These are phyloP conservation scores for Drosophila flavopinicola DNA, from an alignment of 2,888 invertebrate genomes.

Conservation along the genomic window DNA sequence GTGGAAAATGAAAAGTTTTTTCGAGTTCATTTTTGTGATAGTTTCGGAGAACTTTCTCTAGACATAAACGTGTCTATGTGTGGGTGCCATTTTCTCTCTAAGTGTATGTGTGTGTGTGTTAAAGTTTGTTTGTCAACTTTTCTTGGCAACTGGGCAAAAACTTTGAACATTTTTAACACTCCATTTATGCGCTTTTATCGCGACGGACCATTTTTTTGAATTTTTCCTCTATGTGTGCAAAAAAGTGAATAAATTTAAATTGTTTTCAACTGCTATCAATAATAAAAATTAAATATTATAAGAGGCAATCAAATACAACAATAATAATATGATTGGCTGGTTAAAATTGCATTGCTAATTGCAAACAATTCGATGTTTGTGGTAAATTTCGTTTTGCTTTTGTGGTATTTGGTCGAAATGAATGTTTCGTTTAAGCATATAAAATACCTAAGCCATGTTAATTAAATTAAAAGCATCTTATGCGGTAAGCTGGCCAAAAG, in stretches of 20 bases:
- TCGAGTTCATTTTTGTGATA: slow-evolving; percentile 48
- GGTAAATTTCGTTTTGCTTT: slow-evolving; percentile 12
- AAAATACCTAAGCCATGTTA: slow-evolving; percentile 35
- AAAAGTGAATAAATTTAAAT: slow-evolving; percentile 15
- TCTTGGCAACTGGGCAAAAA: slow-evolving; percentile 41
- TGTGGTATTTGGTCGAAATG: slow-evolving; percentile 10
- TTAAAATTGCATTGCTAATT: slow-evolving; percentile 6
- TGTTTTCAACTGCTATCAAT: not conserved
- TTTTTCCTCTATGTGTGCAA: not conserved
- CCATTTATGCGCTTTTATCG: slow-evolving; percentile 57
- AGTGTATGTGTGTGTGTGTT: slow-evolving; percentile 17
- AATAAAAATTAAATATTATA: not conserved
- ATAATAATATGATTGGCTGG: no score
- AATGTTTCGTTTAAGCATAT: slow-evolving; percentile 1
- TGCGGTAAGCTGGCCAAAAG: slow-evolving; percentile 32
- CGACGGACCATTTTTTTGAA: slow-evolving; percentile 14
- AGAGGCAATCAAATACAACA: slow-evolving; percentile 1
- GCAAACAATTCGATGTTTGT: slow-evolving; percentile 9
- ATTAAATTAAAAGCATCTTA: slow-evolving; percentile 53
- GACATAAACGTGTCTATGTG: slow-evolving; percentile 1
- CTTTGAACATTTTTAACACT: slow-evolving; percentile 61
- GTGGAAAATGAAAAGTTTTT: slow-evolving; percentile 50
- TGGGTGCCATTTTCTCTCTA: slow-evolving; percentile 8
- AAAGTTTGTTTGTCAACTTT: slow-evolving; percentile 62
- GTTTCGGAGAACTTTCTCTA: slow-evolving; percentile 46